Evolutionary conservation across 2,113 vertebrate species (phyloP), one percentile per base, ranked within the genome.

Genomic region (Bujurquina vittata): DNA sequence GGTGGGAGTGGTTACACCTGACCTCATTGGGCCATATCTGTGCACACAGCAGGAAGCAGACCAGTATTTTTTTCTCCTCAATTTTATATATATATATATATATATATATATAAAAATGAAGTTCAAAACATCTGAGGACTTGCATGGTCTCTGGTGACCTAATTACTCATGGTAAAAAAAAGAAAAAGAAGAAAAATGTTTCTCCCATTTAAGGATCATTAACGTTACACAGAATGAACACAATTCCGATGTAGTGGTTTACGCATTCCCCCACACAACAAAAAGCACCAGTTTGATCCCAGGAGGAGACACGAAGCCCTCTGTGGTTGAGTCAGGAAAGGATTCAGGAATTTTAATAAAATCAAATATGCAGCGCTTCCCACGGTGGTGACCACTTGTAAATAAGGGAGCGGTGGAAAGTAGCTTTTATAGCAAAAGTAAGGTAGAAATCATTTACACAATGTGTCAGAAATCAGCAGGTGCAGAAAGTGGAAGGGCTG

Each of bases 11-110:
- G 11, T 79, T 40, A 57, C 75, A 74, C 40, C 40, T 85, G 58
- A 78, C 69, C 72, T 88, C 57, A 84, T 77, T 56, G 37, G 37
- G 33, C 49, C 46, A 7, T 57, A 59, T 72, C 29, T 43, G 55
- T 12, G 26, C 15, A 43, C 67, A 69, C 5, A 14, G 60, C 5
- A 63, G 52, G 2, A 79, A 77, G 49, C 76, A 79, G 62, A 83
- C 73, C 15, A 23, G 40, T 61, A 35, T 59, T 78, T 58, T 46
- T 65, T 59, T 80, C 54, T 43, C 59, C 40, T 63, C 17, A 43
- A 52, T 26, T 77, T 31, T 60, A 17, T 33, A 33, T 5, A 33
- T 33, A 33, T 4, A 33, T 33, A 5, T 60, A 17, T 33, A 33
- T 5, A 33, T 33, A 33, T 4, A 33, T 33, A 5, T 33, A 26